Conservation (phyloP, 2,113 vertebrate species). For the Ctenomys sociabilis region DNA sequence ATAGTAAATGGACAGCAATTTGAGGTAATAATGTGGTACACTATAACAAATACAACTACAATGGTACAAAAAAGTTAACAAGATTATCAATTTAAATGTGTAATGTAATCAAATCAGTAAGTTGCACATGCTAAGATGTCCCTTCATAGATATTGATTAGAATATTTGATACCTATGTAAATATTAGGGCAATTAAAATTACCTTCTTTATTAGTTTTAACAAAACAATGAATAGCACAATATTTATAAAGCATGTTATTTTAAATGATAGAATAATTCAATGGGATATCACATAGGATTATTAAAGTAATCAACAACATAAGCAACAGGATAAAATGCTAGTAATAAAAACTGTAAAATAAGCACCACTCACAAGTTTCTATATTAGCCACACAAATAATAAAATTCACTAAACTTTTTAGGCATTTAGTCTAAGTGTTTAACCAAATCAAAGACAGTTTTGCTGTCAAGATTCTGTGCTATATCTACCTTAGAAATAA, state of each 20-base stretch:
- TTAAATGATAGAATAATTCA: slow-evolving; percentile 46
- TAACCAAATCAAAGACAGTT: not conserved
- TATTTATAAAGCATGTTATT: slow-evolving; percentile 31
- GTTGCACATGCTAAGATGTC: not conserved
- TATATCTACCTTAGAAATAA: not conserved
- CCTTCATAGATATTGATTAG: slow-evolving; percentile 20
- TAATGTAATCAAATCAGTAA: slow-evolving; percentile 4
- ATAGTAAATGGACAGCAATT: not conserved
- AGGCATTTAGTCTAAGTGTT: not conserved
- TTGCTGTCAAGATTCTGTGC: not conserved
- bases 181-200: not conserved
- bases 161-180: slow-evolving; percentile 49
- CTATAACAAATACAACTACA: not conserved
- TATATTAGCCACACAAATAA: slow-evolving; percentile 9
- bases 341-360: not conserved
- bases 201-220: not conserved
- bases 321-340: slow-evolving; percentile 3
- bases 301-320: slow-evolving; percentile 6
- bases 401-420: not conserved
- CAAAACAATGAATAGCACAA: slow-evolving; percentile 17
- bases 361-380: not conserved
- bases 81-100: slow-evolving; percentile 35
- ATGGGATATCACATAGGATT: not conserved
- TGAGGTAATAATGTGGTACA: not conserved
- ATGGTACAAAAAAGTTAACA: not conserved